These are phyloP conservation scores for Medauroidea extradentata DNA, from an alignment of 1,140 invertebrate species.

Conservation along the genomic window DNA sequence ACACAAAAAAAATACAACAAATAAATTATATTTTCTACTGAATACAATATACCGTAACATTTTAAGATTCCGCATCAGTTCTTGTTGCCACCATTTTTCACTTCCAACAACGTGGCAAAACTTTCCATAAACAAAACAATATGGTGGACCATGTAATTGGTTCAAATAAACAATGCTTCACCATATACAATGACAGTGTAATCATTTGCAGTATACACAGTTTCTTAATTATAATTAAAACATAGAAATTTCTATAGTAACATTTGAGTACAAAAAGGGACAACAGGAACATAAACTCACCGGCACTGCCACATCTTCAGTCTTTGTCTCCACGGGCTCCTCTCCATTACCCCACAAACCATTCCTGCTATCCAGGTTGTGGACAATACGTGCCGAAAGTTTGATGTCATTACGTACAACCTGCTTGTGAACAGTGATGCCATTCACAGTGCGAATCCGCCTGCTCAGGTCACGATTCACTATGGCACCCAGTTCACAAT, in stretches of 20 bases:
- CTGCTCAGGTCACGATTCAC: slow-evolving; percentile 91
- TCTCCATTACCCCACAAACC: slow-evolving; percentile 68
- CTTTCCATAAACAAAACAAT: too few species aligned
- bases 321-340: not conserved
- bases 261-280: not conserved
- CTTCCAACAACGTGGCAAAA: not conserved
- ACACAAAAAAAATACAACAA: slow-evolving; percentile 17
- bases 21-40: not conserved
- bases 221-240: not conserved
- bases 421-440: slow-evolving; percentile 85
- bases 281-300: not conserved
- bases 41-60: not conserved
- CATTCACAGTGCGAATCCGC: slow-evolving; percentile 87
- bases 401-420: slow-evolving; percentile 91
- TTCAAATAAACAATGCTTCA: not conserved
- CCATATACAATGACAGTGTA: not conserved
- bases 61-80: not conserved
- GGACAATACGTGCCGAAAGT: slow-evolving; percentile 90
- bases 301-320: not conserved
- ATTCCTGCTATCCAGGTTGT: slow-evolving; percentile 84
- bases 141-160: not conserved
- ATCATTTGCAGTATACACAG: too few species aligned
- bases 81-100: not conserved
- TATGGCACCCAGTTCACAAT: slow-evolving; percentile 91
- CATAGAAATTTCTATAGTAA: not conserved